These are phyloP conservation scores for Coenonympha arcania DNA, from an alignment of 2,888 invertebrate genomes.

Conservation along the genomic window DNA sequence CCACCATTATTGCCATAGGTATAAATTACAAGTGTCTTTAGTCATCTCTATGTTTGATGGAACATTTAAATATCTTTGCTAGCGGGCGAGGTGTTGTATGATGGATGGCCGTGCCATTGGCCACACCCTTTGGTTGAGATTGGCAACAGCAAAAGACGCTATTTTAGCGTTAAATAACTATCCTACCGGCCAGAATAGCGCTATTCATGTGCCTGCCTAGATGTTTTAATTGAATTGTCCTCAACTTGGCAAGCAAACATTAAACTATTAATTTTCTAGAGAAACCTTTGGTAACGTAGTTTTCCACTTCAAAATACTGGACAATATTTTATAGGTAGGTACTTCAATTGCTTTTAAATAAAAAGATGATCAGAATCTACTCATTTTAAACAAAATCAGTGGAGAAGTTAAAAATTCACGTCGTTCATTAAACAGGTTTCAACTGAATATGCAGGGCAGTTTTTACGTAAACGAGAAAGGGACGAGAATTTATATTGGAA, in stretches of 20 bases:
- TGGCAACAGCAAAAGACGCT: conserved; percentile 4
- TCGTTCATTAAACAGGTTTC: not conserved
- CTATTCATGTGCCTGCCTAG: not conserved
- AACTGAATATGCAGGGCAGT: not conserved
- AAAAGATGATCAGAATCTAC: too few species aligned
- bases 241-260: not conserved
- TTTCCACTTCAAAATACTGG: too few species aligned
- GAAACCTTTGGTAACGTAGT: too few species aligned
- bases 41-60: not conserved
- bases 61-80: not conserved
- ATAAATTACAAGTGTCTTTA: too few species aligned
- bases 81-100: conserved; percentile 27
- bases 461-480: not conserved
- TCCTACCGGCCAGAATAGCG: not conserved
- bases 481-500: not conserved
- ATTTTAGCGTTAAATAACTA: conserved; percentile 8
- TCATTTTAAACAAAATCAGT: too few species aligned
- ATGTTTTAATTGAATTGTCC: conserved; percentile 4
- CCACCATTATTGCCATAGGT: not conserved
- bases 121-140: conserved; percentile 19
- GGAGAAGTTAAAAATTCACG: too few species aligned
- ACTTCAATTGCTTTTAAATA: too few species aligned
- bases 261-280: not conserved
- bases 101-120: conserved; percentile 29
- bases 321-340: too few species aligned